phyloP scores from a whole-genome alignment of 2,797 vertebrate species.

The Hypotaenidia okinawae region DNA sequence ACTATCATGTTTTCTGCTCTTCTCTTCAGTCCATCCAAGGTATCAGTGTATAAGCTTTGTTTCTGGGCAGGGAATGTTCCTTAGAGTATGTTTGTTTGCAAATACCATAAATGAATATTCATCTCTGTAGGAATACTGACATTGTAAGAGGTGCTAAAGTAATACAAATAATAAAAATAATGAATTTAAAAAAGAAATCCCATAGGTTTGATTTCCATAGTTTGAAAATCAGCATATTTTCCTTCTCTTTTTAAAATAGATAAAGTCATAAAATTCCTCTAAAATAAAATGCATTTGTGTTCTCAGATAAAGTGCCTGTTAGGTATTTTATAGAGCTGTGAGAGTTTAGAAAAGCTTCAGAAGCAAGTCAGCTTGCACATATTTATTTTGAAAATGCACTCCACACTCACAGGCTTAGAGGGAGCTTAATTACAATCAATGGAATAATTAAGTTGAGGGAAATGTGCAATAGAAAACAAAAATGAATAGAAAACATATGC shows the following conservation, averaged over 20 bases:
- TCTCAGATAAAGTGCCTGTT: conserved; percentile 17
- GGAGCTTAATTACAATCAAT: conserved; percentile 72
- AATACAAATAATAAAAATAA: background rate
- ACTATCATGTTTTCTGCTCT: background rate
- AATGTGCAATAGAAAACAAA: conserved; percentile 66
- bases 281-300: background rate
- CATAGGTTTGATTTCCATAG: background rate
- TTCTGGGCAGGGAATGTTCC: background rate
- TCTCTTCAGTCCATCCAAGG: background rate
- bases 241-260: background rate
- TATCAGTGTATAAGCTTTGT: background rate
- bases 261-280: background rate
- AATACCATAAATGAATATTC: background rate
- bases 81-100: background rate
- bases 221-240: background rate
- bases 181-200: background rate
- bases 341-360: conserved; percentile 24
- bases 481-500: conserved; percentile 73
- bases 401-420: conserved; percentile 53
- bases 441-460: conserved; percentile 70
- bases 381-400: conserved; percentile 68
- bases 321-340: conserved; percentile 7
- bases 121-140: background rate
- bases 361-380: conserved; percentile 42
- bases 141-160: background rate